A percentile compares a stretch with the other conserved stretches of the same genome.
These are phyloP conservation scores for Drosophila cognata DNA, from an alignment of 2,888 invertebrate genomes.

Conservation along the genomic window DNA sequence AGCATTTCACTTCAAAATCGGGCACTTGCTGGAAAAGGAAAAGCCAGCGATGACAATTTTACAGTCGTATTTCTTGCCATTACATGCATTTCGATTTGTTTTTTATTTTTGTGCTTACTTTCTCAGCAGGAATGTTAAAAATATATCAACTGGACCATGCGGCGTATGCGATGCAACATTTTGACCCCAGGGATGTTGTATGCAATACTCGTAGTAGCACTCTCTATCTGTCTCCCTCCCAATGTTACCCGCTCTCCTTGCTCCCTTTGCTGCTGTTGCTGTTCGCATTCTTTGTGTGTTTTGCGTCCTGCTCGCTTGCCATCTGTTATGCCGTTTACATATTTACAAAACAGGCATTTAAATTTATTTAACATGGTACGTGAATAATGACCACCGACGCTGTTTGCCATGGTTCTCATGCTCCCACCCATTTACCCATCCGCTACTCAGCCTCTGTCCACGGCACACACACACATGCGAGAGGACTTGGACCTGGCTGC, in stretches of 20 bases:
- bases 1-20: conserved; percentile 3
- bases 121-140: conserved; percentile 5
- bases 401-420: conserved; percentile 62
- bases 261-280: not conserved
- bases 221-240: not conserved
- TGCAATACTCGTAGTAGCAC: not conserved
- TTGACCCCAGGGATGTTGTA: conserved; percentile 25
- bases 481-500: conserved; percentile 29
- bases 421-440: conserved; percentile 13
- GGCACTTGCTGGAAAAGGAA: not conserved
- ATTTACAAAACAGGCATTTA: conserved; percentile 81
- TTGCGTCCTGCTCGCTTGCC: conserved; percentile 34
- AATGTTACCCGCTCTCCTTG: not conserved
- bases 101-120: not conserved
- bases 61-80: conserved; percentile 1
- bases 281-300: conserved; percentile 7
- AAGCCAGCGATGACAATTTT: conserved; percentile 1
- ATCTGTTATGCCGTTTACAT: conserved; percentile 77
- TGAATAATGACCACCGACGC: conserved; percentile 77
- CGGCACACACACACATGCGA: conserved; percentile 7
- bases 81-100: not conserved
- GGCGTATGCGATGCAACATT: conserved; percentile 21
- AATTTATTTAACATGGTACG: conserved; percentile 79
- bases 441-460: not conserved
- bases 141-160: conserved; percentile 32